Evolutionary conservation across 2,113 vertebrate species (phyloP).

Genomic region (Dolichallabes microphthalmus): DNA sequence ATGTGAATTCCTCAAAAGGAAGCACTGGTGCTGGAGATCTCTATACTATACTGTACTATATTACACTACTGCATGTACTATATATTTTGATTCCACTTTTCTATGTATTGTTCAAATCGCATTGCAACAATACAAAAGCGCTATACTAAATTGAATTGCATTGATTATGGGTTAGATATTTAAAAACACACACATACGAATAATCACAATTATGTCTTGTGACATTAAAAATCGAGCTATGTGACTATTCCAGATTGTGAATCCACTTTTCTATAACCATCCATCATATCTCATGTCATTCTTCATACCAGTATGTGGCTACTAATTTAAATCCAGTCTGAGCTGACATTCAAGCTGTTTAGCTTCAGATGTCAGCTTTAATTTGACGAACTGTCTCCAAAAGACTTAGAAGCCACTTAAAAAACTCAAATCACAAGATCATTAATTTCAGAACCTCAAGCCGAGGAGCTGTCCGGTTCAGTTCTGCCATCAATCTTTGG

Average conservation of each 20-base stretch:
- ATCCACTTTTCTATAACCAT: neutral
- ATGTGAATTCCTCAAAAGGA: neutral
- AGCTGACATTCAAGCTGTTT: slow-evolving; percentile 10
- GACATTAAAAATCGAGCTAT: neutral
- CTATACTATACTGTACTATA: neutral
- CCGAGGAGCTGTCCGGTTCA: neutral
- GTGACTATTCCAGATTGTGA: neutral
- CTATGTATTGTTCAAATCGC: too few species aligned
- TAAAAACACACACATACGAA: neutral
- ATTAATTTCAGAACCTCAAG: slow-evolving; percentile 12
- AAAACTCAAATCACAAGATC: slow-evolving; percentile 16
- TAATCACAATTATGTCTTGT: neutral
- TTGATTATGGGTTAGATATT: too few species aligned
- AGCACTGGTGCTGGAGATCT: neutral
- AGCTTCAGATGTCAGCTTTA: neutral
- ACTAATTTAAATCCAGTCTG: neutral
- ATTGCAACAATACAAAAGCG: too few species aligned
- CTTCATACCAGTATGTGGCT: neutral
- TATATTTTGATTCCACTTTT: too few species aligned
- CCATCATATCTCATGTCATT: neutral
- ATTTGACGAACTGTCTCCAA: neutral
- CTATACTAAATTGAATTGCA: too few species aligned
- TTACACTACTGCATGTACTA: too few species aligned
- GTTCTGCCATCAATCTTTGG: slow-evolving; percentile 14
- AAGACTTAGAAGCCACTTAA: slow-evolving; percentile 14